phyloP scores from a whole-genome alignment of 2,888 invertebrate species.

The Microctonus brassicae region DNA sequence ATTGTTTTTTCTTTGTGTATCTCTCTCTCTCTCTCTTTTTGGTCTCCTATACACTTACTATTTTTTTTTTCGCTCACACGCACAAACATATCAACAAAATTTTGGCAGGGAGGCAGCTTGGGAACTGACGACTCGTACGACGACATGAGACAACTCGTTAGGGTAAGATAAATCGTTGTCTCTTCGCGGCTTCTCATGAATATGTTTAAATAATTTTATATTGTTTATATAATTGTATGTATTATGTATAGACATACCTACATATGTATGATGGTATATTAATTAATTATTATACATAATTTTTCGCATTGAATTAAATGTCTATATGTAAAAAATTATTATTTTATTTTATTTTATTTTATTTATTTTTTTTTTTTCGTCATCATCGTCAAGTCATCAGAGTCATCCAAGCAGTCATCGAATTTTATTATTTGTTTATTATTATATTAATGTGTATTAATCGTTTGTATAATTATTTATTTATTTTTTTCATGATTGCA shows the following conservation, averaged over 20 bases:
- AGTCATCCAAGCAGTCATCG: conserved; percentile 1
- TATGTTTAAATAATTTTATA: background rate
- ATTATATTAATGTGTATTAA: background rate
- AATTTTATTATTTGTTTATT: background rate
- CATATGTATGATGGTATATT: background rate
- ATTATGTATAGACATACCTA: background rate
- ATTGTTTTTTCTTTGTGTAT: no score
- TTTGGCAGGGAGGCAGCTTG: conserved; percentile 74
- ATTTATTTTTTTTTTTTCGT: background rate
- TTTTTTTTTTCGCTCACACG: conserved; percentile 6
- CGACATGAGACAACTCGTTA: conserved; percentile 76
- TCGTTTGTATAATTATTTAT: background rate
- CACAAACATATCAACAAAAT: conserved; percentile 29
- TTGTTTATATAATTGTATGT: background rate
- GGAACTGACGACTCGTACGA: conserved; percentile 77
- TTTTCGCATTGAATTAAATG: background rate
- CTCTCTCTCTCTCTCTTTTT: background rate
- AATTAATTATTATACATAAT: background rate
- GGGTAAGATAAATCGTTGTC: conserved; percentile 68
- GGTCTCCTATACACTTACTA: background rate
- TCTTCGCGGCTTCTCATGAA: conserved; percentile 20
- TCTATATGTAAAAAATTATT: background rate
- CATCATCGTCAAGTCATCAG: background rate
- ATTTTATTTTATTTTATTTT: background rate
- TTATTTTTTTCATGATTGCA: background rate